Evolutionary conservation across 1,140 invertebrate genomes (phyloP), one percentile per base, ranked within the genome.

Genomic region (Penaeus vannamei): DNA sequence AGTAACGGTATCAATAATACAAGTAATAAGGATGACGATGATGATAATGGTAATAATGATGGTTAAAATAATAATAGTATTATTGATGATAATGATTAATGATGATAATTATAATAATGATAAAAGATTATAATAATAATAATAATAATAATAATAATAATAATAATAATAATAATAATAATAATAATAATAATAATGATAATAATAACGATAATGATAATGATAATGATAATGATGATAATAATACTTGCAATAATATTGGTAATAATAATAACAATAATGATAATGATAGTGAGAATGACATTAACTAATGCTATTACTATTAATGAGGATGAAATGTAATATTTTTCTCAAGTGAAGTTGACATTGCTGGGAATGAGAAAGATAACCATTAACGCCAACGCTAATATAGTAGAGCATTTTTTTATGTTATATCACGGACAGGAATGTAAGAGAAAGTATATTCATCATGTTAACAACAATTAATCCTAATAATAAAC

Each of bases 21-120:
- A 53, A 81, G 32, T 81, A 81, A 42, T 81, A 46, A 81, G 53
- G 8, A 46, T 81, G 59, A 53, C 53, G 53, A 81, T 81, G 32
- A 81, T 81, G 32, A 81, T 81, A 81, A 81, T 46, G 36, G 36
- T 80, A 80, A 80, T 80, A 36, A 80, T 80, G 36, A 60, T 84
- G 32, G 32, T 84, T 23, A 62, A 62, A 29, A 60, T 62, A 60
- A 66, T 84, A 66, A 62, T 46, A 46, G 10, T 46, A 10, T 5
- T 46, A 46, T 10, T 46, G 10, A 46, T 46, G 42, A 46, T 46
- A 46, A 46, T 5, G 42, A 3, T n/a, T 84, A 32, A 26, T 84
- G 26, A 46, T 84, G n/a, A 66, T 61, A 69, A 62, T 84, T 1
- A 84, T 84, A 8, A 46, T 84, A n/a, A 84, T 84, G 42, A 66